These are phyloP conservation scores for Mythimna albipuncta DNA, from an alignment of 2,888 invertebrate species.

Conservation along the genomic window DNA sequence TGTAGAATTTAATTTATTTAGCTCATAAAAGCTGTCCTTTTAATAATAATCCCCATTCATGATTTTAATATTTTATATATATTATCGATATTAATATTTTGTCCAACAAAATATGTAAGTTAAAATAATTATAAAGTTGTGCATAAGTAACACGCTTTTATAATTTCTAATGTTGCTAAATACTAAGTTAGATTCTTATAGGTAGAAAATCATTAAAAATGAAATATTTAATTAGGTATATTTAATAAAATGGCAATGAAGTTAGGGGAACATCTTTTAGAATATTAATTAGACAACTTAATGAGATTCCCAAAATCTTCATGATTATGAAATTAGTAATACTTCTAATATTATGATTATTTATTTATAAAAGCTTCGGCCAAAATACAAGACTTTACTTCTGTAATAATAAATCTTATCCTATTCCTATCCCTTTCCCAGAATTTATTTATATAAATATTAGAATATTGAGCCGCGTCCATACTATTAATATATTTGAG, in stretches of 20 bases:
- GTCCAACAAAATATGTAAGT: slow-evolving; percentile 29
- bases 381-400: slow-evolving; percentile 54
- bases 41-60: slow-evolving; percentile 15
- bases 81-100: slow-evolving; percentile 12
- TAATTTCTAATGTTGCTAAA: slow-evolving; percentile 18
- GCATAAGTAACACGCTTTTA: slow-evolving; percentile 31
- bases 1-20: slow-evolving; percentile 48
- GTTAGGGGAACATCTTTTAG: slow-evolving; percentile 54
- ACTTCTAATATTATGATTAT: slow-evolving; percentile 28
- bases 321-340: slow-evolving; percentile 14
- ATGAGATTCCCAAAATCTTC: slow-evolving; percentile 7
- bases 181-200: slow-evolving; percentile 19
- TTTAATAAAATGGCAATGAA: slow-evolving; percentile 27
- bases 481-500: slow-evolving; percentile 38
- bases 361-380: slow-evolving; percentile 50
- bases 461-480: slow-evolving; percentile 33
- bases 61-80: slow-evolving; percentile 2
- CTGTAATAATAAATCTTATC: slow-evolving; percentile 21
- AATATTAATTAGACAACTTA: slow-evolving; percentile 22
- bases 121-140: slow-evolving; percentile 9
- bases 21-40: slow-evolving; percentile 30
- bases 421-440: slow-evolving; percentile 8
- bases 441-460: slow-evolving; percentile 22
- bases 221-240: slow-evolving; percentile 22
- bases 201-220: slow-evolving; percentile 52